Conservation (phyloP, 1,140 invertebrate genomes). For the Lerema accius region DNA sequence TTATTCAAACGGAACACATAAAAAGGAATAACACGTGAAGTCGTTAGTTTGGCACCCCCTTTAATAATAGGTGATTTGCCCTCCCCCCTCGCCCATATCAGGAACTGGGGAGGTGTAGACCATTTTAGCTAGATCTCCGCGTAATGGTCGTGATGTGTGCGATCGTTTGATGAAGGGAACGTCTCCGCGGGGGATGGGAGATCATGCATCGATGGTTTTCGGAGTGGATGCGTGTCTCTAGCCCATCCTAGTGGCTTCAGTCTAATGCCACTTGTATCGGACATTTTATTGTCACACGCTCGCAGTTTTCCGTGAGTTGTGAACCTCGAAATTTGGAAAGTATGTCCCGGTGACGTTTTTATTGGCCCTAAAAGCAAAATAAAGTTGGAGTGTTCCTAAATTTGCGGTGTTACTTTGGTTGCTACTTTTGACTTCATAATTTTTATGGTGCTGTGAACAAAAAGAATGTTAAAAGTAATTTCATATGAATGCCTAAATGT, state of each 20-base stretch:
- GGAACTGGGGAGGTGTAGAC: conserved; percentile 42
- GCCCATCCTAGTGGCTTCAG: conserved; percentile 62
- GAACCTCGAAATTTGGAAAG: conserved; percentile 65
- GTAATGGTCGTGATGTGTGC: conserved; percentile 36
- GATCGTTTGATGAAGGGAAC: conserved; percentile 21
- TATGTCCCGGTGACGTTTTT: conserved; percentile 71
- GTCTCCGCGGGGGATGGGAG: conserved; percentile 35
- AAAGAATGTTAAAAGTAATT: conserved; percentile 23
- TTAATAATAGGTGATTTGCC: conserved; percentile 75
- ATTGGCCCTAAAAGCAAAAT: conserved; percentile 68
- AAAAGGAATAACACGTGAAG: conserved; percentile 71
- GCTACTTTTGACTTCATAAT: conserved; percentile 35
- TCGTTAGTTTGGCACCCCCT: conserved; percentile 74
- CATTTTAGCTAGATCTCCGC: conserved; percentile 49
- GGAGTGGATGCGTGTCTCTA: conserved; percentile 61
- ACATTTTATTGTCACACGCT: conserved; percentile 75
- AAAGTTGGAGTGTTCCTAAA: conserved; percentile 66
- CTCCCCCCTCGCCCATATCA: conserved; percentile 55
- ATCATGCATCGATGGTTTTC: conserved; percentile 46
- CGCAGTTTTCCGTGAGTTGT: conserved; percentile 64
- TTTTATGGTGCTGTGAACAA: conserved; percentile 33
- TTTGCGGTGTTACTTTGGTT: conserved; percentile 59
- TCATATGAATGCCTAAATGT: background rate
- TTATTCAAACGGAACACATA: conserved; percentile 68
- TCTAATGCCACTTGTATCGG: conserved; percentile 75